Evolutionary conservation across 1,140 invertebrate species (phyloP).

Genomic region (Agrilus planipennis): DNA sequence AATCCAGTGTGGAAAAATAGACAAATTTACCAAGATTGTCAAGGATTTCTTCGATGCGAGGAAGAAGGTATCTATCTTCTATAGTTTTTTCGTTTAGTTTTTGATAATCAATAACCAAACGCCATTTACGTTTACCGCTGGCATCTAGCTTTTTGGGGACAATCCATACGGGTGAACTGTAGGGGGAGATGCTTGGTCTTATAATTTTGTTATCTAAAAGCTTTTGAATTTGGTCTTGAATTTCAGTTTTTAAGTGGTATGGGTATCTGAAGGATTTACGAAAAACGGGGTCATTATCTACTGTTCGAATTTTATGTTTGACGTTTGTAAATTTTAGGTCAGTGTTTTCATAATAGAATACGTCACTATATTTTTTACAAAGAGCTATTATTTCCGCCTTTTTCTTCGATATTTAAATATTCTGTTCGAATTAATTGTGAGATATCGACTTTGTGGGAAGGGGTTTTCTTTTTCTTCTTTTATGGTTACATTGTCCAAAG

Average conservation of each 20-base stretch:
- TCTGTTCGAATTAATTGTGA: neutral
- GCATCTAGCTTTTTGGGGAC: constrained; percentile 8
- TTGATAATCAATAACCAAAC: constrained; percentile 33
- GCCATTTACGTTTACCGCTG: constrained; percentile 14
- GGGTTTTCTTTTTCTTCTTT: neutral
- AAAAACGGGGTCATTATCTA: too few species aligned
- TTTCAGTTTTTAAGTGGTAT: constrained; percentile 4
- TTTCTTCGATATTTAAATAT: constrained; percentile 3
- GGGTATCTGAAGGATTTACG: constrained; percentile 4
- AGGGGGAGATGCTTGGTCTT: constrained; percentile 1
- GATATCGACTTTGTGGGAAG: too few species aligned
- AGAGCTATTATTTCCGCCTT: neutral
- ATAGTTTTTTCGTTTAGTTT: constrained; percentile 33
- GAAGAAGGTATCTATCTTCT: too few species aligned
- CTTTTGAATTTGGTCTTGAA: constrained; percentile 8
- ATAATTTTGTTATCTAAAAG: constrained; percentile 11
- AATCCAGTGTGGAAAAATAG: too few species aligned
- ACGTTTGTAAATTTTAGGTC: constrained; percentile 4
- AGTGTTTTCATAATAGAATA: constrained; percentile 5
- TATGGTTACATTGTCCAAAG: neutral
- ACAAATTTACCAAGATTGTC: too few species aligned
- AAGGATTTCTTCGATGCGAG: too few species aligned
- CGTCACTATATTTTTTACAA: constrained; percentile 1
- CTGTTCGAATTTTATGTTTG: too few species aligned
- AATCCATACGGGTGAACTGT: constrained; percentile 9